Base-by-base conservation (phyloP, 2,888 invertebrate species). In the Platerodrilus igneus region DNA sequence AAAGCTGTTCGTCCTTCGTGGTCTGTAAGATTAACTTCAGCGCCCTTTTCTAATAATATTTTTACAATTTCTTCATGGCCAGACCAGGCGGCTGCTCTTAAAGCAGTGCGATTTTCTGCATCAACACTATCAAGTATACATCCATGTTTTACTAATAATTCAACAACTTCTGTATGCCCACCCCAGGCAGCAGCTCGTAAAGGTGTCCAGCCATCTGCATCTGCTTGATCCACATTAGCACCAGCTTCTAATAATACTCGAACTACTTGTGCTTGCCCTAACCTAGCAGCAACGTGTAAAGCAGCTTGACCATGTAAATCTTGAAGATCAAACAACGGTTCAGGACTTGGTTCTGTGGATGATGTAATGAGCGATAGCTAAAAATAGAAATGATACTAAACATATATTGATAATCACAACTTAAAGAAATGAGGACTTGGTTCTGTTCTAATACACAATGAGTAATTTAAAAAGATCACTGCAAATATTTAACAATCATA, bases 131-230 rank as follows among this genome's bases (percentile, higher is more conserved):
- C 91, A 3, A 94, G 84, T 53, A 83, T 78, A 47, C 91, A 91
- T 0, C 86, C 82, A 52, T 81, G 81, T 31, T 81, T 77, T 23
- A 93, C 75, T 26, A 94, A 70, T 8, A 85, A 73, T 52, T 86
- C 85, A 1, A 89, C 88, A 1, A 88, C 86, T 72, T 88, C 86
- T 1, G 86, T 85, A 59, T 95, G 94, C 1, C 95, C 95, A 29
- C 92, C 94, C 94, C 94, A 95, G 7, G 94, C 92, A 11, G 94
- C 92, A 3, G 94, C 92, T 37, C 94, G 72, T 28, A 92, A 71
- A 8, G 91, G 87, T 18, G 89, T 90, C 94, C 91, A 92, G 18
- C 91, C 91, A 59, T 91, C 91, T 31, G 78, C 76, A 67, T 87
- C 86, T 4, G 86, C 82, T 58, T 83, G 83, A 67, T 86, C 83